Evolutionary conservation across 2,113 vertebrate species (phyloP), one percentile per base, ranked within the genome.

Genomic region (Mus spicilegus): DNA sequence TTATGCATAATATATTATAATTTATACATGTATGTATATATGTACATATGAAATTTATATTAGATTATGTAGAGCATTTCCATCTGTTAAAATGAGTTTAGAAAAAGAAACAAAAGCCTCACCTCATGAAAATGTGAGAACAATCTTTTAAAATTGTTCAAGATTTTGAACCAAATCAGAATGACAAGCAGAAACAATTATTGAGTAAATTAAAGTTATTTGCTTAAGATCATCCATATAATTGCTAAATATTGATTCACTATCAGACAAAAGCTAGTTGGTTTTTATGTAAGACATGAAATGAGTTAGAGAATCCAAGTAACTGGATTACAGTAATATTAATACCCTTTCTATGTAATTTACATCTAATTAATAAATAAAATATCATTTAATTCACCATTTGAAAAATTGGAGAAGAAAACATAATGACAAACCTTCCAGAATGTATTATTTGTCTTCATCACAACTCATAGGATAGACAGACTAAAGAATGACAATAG

Each of bases 101-200:
- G 0, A 82, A 36, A 28, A n/a, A 20, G 7, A 14, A 87, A 5
- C 1, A 16, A 30, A 54, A 90, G 14, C 9, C 28, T 46, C 5
- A 49, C 24, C 80, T 51, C 30, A 67, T 56, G 1, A 51, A 84
- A 90, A 36, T 22, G 46, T 91, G 3, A 3, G n/a, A 7, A 20
- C 88, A 96, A 84, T 84, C 13, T 26, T 42, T 19, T 46, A 75
- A 46, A 30, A 69, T 80, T 67, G 4, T 12, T 92, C 78, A 87
- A 46, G 46, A 4, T n/a, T 61, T 72, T 93, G 91, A 95, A 87
- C 14, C 16, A 58, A 86, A 51, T 56, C 13, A 96, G 81, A 85
- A 75, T 58, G 58, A 65, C 12, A 77, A 90, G 73, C 1, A n/a
- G 17, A 91, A 93, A 73, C 3, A 72, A 56, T 7, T 86, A 63